These are phyloP conservation scores for Drosophila bunnanda DNA, from an alignment of 2,888 invertebrate genomes.

Conservation along the genomic window DNA sequence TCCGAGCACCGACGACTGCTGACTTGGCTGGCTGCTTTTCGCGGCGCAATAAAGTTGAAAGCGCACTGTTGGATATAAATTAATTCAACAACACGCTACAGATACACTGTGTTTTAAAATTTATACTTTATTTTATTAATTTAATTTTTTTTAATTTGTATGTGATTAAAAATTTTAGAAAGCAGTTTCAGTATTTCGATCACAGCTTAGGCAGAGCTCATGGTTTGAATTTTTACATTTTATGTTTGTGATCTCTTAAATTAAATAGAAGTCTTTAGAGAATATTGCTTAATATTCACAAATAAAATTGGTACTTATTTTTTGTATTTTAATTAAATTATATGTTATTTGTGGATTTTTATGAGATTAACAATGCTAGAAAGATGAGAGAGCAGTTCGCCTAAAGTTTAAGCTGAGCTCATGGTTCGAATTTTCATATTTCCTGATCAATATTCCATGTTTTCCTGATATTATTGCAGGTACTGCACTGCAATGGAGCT, in stretches of 20 bases:
- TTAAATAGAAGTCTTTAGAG: not conserved
- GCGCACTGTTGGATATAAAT: constrained; percentile 83
- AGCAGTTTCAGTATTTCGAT: not conserved
- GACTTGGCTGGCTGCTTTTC: constrained; percentile 69
- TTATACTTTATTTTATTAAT: not conserved
- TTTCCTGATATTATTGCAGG: too few relatives aligned
- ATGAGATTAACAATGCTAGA: too few relatives aligned
- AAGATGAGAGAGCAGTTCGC: too few relatives aligned
- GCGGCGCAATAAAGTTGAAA: constrained; percentile 81
- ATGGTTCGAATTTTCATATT: too few relatives aligned
- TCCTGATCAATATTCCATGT: too few relatives aligned
- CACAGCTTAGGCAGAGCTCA: not conserved
- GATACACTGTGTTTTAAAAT: constrained; percentile 1
- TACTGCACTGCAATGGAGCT: too few relatives aligned
- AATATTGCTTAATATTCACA: not conserved
- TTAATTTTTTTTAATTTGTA: too few relatives aligned
- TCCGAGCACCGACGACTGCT: constrained; percentile 42
- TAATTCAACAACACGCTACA: constrained; percentile 84
- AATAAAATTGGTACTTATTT: not conserved
- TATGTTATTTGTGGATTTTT: too few relatives aligned
- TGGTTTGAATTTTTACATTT: not conserved
- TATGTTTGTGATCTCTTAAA: not conserved
- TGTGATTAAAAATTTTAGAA: not conserved
- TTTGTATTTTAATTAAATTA: not conserved
- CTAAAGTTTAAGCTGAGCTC: too few relatives aligned